Evolutionary conservation across 1,140 invertebrate species (phyloP).

Genomic region (Protaetia brevitarsis): DNA sequence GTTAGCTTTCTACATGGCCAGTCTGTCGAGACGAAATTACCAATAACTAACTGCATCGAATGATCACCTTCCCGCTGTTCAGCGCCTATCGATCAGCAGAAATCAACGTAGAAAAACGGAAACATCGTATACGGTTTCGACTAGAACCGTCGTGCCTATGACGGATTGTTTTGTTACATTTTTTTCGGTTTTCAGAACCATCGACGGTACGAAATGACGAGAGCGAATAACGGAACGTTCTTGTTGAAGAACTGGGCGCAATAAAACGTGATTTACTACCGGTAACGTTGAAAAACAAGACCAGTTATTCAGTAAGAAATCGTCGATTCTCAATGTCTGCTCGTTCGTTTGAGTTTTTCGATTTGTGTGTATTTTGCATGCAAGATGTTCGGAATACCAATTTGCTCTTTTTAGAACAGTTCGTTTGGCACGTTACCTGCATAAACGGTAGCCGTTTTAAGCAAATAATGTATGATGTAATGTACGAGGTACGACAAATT

Average conservation of each 20-base stretch:
- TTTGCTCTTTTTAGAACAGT: background rate
- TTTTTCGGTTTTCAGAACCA: no score
- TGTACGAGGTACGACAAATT: background rate
- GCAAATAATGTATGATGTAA: background rate
- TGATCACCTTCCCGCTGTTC: no score
- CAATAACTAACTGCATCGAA: no score
- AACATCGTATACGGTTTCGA: no score
- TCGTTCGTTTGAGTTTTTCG: background rate
- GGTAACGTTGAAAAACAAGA: background rate
- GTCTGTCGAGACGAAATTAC: no score
- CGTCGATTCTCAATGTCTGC: background rate
- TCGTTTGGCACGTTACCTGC: background rate
- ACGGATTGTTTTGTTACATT: no score
- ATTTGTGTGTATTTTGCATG: background rate
- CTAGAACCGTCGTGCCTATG: no score
- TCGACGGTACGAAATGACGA: background rate
- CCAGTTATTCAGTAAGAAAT: background rate
- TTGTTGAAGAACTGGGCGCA: background rate
- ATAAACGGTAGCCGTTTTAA: background rate
- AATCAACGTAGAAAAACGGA: no score
- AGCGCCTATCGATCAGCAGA: no score
- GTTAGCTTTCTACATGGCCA: no score
- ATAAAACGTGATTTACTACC: background rate
- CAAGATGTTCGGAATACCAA: background rate
- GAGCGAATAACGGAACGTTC: no score